Percentiles rank a stretch among this genome's conserved stretches.
Evolutionary conservation across 1,140 invertebrate species (phyloP).

Genomic region (Leptinotarsa undecemlineata): DNA sequence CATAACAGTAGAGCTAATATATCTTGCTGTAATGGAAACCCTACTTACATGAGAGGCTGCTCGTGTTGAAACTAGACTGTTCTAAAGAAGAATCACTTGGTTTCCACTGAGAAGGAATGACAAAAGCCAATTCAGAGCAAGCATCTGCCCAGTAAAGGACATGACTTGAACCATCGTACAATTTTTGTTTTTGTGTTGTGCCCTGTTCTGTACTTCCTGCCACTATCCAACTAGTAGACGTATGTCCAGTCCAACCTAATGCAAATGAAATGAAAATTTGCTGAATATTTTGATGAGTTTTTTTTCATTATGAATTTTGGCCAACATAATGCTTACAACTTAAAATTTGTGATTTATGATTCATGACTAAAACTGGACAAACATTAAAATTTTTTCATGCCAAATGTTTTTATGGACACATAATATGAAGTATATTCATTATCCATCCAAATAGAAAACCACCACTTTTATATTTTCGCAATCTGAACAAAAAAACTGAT

Average conservation of each 20-base stretch:
- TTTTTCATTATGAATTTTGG: too few relatives aligned
- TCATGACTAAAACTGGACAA: too few relatives aligned
- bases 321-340: too few relatives aligned
- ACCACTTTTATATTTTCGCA: too few relatives aligned
- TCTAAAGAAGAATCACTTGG: constrained; percentile 28
- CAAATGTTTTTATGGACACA: too few relatives aligned
- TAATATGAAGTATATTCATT: too few relatives aligned
- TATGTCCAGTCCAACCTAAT: constrained; percentile 82
- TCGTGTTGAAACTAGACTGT: constrained; percentile 44
- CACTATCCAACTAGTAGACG: constrained; percentile 74
- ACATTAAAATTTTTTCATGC: too few relatives aligned
- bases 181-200: constrained; percentile 28
- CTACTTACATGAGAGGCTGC: constrained; percentile 48
- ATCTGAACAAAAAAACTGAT: too few relatives aligned
- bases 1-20: constrained; percentile 1
- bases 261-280: too few relatives aligned
- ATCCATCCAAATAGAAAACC: too few relatives aligned
- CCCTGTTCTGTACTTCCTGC: constrained; percentile 20
- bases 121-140: constrained; percentile 90
- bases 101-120: constrained; percentile 76
- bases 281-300: too few relatives aligned
- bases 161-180: constrained; percentile 58
- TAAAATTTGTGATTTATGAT: too few relatives aligned
- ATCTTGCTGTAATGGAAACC: neutral
- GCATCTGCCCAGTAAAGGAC: constrained; percentile 97